Conservation (phyloP, 1,140 invertebrate genomes). For the Caerostris extrusa region DNA sequence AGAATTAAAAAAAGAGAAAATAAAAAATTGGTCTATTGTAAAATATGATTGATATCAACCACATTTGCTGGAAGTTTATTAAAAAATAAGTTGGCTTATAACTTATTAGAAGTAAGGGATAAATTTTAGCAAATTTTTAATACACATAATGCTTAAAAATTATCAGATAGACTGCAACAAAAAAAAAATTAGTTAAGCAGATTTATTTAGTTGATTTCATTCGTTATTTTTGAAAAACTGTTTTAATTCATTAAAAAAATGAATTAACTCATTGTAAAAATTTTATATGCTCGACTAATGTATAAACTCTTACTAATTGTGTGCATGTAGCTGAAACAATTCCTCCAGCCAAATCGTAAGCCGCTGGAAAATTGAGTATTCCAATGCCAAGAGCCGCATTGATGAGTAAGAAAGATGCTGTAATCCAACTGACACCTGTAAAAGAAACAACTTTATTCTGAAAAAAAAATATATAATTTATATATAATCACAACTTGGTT, state of each 20-base stretch:
- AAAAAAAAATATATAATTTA: too few species aligned
- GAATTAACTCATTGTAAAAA: constrained; percentile 1
- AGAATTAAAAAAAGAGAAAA: too few species aligned
- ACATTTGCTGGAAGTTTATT: too few species aligned
- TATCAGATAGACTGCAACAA: too few species aligned
- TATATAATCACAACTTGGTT: background rate
- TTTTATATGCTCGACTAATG: background rate
- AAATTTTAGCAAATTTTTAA: too few species aligned
- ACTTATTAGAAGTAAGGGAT: too few species aligned
- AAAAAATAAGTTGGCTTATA: too few species aligned
- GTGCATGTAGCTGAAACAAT: constrained; percentile 84
- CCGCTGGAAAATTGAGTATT: constrained; percentile 87
- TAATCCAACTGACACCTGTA: constrained; percentile 78
- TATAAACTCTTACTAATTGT: constrained; percentile 83
- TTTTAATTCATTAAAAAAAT: constrained; percentile 33
- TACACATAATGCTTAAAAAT: too few species aligned
- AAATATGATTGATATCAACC: too few species aligned
- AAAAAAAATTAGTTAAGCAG: background rate
- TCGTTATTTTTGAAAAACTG: background rate
- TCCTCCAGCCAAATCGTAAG: constrained; percentile 87
- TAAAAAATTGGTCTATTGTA: too few species aligned
- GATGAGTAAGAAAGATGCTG: constrained; percentile 87
- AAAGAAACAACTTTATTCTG: too few species aligned
- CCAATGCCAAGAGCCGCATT: constrained; percentile 88
- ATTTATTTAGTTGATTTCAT: too few species aligned